These are phyloP conservation scores for Zaprionus ornatus DNA, from an alignment of 1,140 invertebrate genomes.

Conservation along the genomic window DNA sequence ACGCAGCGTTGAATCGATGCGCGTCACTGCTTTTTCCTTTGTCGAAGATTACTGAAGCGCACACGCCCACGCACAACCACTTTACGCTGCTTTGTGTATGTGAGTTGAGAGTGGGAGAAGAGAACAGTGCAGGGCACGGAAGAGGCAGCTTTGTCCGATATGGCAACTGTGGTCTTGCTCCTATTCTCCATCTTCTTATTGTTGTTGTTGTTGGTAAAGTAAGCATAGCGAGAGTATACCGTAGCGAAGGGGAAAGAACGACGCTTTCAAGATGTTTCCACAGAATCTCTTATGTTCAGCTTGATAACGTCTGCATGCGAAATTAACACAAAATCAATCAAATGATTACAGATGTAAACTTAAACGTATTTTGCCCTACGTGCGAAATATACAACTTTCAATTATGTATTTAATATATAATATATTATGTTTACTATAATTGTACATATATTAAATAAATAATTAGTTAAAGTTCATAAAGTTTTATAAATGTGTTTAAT, in stretches of 20 bases:
- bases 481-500: too few species aligned
- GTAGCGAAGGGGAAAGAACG: background rate
- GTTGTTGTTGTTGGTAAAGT: constrained; percentile 32
- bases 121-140: background rate
- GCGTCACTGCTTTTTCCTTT: constrained; percentile 51
- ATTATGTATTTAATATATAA: constrained; percentile 6
- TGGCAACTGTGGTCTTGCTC: constrained; percentile 11
- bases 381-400: background rate
- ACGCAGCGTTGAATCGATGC: constrained; percentile 48
- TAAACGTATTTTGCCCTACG: constrained; percentile 1
- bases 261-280: constrained; percentile 23
- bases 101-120: constrained; percentile 8
- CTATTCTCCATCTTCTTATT: background rate
- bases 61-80: constrained; percentile 34
- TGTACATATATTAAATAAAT: too few species aligned
- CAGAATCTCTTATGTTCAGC: constrained; percentile 21
- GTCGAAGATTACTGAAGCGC: constrained; percentile 76
- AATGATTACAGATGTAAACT: constrained; percentile 9
- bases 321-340: constrained; percentile 20
- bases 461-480: too few species aligned
- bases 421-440: background rate
- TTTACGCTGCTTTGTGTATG: constrained; percentile 15
- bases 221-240: constrained; percentile 29
- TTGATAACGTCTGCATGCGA: constrained; percentile 25
- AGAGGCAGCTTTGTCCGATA: constrained; percentile 18